Evolutionary conservation across 2,113 vertebrate genomes (phyloP), one percentile per base, ranked within the genome.

Genomic region (Thinocorus orbignyianus): DNA sequence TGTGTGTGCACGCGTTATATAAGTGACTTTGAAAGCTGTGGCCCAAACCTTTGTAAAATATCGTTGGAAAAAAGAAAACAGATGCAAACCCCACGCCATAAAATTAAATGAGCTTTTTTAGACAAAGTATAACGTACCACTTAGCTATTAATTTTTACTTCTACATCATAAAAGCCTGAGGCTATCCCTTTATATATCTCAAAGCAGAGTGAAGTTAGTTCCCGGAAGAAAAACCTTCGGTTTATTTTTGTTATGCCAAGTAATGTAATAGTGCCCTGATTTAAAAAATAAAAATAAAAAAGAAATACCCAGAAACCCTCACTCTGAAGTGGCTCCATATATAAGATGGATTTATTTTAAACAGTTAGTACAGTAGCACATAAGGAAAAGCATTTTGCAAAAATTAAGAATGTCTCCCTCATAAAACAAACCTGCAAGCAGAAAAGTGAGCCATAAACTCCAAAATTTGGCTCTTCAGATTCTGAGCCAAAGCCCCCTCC

Each of bases 101-200:
- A 97, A 98, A 96, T 95, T 97, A 97, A 96, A 96, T 97, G 86
- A 97, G 83, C 80, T 95, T 95, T 96, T 95, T 94, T 88, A 92
- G 84, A 92, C 93, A 96, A 97, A 95, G 51, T 92, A 91, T 90
- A 95, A 93, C 96, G 89, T 88, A 80, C 23, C 76, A 84, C 65
- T 91, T 91, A 82, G 86, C 82, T 92, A 97, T 96, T 97, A 93
- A 93, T 97, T 96, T 97, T 97, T 96, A 95, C 86, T 81, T 88
- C 73, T 94, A 86, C 90, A 95, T 96, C 90, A 96, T 88, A 96
- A 90, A 95, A 94, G 92, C 86, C 95, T 88, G 42, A 83, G 72
- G 88, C 78, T 90, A 74, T 73, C 69, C 57, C 57, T 95, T 94
- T 95, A 94, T 88, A 73, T 78, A 92, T 92, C 48, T 94, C 86